Evolutionary conservation across 2,113 vertebrate genomes (phyloP), one percentile per base, ranked within the genome.

Genomic region (Uropsilus gracilis): DNA sequence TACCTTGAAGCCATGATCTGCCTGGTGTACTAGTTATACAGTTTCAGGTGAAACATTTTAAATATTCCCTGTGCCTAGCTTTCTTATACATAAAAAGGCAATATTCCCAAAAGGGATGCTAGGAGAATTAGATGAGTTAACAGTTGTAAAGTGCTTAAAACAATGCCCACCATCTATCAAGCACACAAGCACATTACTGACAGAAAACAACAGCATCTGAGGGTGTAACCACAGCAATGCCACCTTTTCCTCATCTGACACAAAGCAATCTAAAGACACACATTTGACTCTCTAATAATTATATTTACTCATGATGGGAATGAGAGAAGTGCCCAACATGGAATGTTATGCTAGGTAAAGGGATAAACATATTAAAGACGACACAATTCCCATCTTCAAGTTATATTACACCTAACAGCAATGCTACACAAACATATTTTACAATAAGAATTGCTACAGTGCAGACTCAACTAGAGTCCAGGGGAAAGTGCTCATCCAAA

Each of bases 181-280:
- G 30, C 73, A 77, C 50, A 44, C 24, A 42, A 37, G 42, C 82
- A 90, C 10, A 86, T 12, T 34, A 59, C 34, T 24, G 12, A 80
- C 34, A 94, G 50, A 93, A 91, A 81, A 50, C 44, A 72, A 71
- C 16, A 50, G 4, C 50, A 24, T 46, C 80, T 5, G 4, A 22
- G 48, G n/a, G 50, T 39, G 94, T 91, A n/a, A 34, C 17, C 42
- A 13, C n/a, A 92, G n/a, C 26, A 86, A 61, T 69, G 78, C 17
- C n/a, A 50, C 80, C 64, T 86, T 96, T 81, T 39, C 48, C 42
- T 95, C 72, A 75, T 69, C 34, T 85, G 22, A 63, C 32, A 95
- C 32, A 9, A 81, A 4, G 42, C 34, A 82, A 72, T 63, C 34
- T 72, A 61, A 0, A 69, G 42, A 69, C 39, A 81, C 57, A 75